Percentiles rank a stretch among this genome's conserved stretches.
Conservation (phyloP, 2,797 vertebrate genomes). For the Neopelma chrysocephalum region DNA sequence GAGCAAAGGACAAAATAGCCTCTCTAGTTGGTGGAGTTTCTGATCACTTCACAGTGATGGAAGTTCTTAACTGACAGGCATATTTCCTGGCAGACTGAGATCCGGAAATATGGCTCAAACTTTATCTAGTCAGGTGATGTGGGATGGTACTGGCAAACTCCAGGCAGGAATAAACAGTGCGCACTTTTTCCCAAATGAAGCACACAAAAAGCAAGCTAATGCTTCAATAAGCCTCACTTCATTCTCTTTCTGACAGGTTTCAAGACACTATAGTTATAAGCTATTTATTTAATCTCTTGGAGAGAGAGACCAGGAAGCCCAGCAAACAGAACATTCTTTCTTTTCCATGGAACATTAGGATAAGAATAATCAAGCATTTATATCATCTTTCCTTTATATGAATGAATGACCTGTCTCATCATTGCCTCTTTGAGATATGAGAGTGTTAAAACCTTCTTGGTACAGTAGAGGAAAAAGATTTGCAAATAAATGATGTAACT, state of each 20-base stretch:
- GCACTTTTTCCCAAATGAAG: background rate
- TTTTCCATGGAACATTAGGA: background rate
- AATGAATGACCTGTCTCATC: background rate
- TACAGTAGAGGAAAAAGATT: background rate
- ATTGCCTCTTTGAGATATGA: background rate
- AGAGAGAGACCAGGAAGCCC: background rate
- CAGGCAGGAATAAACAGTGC: background rate
- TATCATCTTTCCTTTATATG: background rate
- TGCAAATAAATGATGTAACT: background rate
- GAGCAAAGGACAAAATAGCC: background rate
- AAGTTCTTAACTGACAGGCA: background rate
- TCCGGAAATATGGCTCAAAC: accelerated
- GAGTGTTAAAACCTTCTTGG: background rate
- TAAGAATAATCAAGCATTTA: background rate
- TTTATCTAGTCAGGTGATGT: background rate
- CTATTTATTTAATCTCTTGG: background rate
- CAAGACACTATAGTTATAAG: background rate
- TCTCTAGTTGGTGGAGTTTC: background rate
- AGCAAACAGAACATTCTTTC: background rate
- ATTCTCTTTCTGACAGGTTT: background rate
- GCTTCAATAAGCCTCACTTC: background rate
- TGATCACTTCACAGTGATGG: background rate
- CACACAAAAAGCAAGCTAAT: background rate
- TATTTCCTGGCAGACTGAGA: background rate
- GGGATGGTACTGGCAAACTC: background rate